A percentile compares a stretch with the other conserved stretches of the same genome.
These are phyloP conservation scores for Saxidomus purpurata DNA, from an alignment of 1,140 invertebrate genomes.

Conservation along the genomic window DNA sequence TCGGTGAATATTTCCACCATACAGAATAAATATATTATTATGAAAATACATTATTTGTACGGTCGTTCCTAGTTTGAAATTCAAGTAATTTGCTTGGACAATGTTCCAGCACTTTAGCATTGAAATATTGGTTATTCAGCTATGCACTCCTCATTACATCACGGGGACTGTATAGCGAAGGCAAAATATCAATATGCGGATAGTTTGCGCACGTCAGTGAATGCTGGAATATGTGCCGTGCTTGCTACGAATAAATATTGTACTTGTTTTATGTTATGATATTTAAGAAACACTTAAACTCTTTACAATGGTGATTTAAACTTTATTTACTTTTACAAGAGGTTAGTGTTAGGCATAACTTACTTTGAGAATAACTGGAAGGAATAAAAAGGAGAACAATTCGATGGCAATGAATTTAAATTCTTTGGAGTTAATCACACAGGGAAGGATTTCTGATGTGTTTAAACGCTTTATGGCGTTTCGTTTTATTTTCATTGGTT, in stretches of 20 bases:
- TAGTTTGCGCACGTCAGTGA: not conserved
- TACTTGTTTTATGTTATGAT: not conserved
- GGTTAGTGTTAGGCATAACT: not conserved
- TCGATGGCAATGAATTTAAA: not conserved
- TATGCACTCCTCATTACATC: not conserved
- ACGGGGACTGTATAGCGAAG: not conserved
- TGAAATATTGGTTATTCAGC: conserved; percentile 10
- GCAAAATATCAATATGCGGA: not conserved
- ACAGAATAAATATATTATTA: no score
- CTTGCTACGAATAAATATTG: not conserved
- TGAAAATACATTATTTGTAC: no score
- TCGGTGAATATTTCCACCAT: no score
- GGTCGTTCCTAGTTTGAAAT: not conserved
- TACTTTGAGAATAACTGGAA: not conserved
- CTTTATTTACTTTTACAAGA: not conserved
- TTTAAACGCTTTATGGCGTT: not conserved
- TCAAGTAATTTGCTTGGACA: not conserved
- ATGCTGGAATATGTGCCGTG: not conserved
- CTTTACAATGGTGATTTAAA: not conserved
- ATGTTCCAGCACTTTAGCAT: not conserved
- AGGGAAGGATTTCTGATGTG: not conserved
- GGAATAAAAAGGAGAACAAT: not conserved
- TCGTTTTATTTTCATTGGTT: not conserved
- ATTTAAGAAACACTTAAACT: not conserved
- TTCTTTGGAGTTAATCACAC: not conserved